Conservation (phyloP, 2,797 vertebrate species). For the Sebastes matsubarae region DNA sequence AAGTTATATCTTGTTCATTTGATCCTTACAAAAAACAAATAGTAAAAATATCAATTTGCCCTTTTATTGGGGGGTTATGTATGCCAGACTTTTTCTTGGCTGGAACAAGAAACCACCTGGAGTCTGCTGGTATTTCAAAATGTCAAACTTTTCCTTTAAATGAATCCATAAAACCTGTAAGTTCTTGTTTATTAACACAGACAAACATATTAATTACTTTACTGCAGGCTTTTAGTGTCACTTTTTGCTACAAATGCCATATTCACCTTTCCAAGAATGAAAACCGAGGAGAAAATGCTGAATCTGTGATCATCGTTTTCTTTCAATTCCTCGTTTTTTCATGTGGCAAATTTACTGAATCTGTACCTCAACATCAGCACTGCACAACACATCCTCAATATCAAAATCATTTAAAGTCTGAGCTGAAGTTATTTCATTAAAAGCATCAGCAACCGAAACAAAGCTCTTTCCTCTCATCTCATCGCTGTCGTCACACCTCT, state of each 20-base stretch:
- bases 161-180: not conserved
- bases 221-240: not conserved
- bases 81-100: not conserved
- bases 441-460: slow-evolving; percentile 15
- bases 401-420: not conserved
- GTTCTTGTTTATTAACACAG: not conserved
- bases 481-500: slow-evolving; percentile 53
- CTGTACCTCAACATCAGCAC: not conserved
- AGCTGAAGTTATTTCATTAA: not conserved
- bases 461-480: slow-evolving; percentile 38
- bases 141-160: not conserved
- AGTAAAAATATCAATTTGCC: not conserved
- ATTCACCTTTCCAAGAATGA: not conserved
- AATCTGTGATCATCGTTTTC: not conserved
- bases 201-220: no score
- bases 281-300: not conserved
- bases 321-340: not conserved
- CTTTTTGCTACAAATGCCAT: not conserved
- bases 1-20: not conserved
- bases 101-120: not conserved
- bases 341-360: not conserved
- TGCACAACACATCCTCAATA: not conserved
- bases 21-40: not conserved
- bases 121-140: not conserved
- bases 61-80: not conserved